A percentile compares a stretch with the other conserved stretches of the same genome.
phyloP scores from a whole-genome alignment of 2,888 invertebrate genomes.

The Oegoconia quadripuncta region DNA sequence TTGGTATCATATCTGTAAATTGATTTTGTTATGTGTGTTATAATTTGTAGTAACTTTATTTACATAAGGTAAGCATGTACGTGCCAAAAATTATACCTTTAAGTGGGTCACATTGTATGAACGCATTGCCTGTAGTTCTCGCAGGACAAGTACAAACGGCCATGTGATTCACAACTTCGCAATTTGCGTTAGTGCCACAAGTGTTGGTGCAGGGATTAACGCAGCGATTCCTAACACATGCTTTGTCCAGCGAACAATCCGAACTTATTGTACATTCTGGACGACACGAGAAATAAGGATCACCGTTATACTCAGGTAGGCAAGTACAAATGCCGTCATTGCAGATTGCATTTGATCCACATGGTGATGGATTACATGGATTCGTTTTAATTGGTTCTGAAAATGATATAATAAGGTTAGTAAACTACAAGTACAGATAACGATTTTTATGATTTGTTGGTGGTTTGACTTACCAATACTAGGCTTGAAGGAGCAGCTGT shows the following conservation, averaged over 20 bases:
- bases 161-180: slow-evolving; percentile 86
- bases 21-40: slow-evolving; percentile 5
- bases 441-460: background rate
- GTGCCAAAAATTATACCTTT: slow-evolving; percentile 61
- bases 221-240: slow-evolving; percentile 85
- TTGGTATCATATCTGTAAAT: slow-evolving; percentile 52
- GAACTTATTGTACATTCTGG: slow-evolving; percentile 87
- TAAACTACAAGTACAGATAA: background rate
- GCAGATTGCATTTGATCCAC: slow-evolving; percentile 81
- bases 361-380: slow-evolving; percentile 83
- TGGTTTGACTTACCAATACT: slow-evolving; percentile 9
- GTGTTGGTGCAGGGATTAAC: slow-evolving; percentile 86
- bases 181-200: slow-evolving; percentile 87
- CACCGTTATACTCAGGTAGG: slow-evolving; percentile 80
- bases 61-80: too few species aligned
- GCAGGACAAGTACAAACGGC: slow-evolving; percentile 87
- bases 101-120: slow-evolving; percentile 81
- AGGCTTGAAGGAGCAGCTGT: slow-evolving; percentile 80
- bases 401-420: slow-evolving; percentile 14
- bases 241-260: slow-evolving; percentile 84
- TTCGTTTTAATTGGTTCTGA: slow-evolving; percentile 56
- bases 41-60: slow-evolving; percentile 1
- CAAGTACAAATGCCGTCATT: slow-evolving; percentile 81
- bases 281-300: slow-evolving; percentile 84
- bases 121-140: slow-evolving; percentile 85